Evolutionary conservation across 2,797 vertebrate species (phyloP), one percentile per base, ranked within the genome.

Genomic region (Myoxocephalus aenaeus): DNA sequence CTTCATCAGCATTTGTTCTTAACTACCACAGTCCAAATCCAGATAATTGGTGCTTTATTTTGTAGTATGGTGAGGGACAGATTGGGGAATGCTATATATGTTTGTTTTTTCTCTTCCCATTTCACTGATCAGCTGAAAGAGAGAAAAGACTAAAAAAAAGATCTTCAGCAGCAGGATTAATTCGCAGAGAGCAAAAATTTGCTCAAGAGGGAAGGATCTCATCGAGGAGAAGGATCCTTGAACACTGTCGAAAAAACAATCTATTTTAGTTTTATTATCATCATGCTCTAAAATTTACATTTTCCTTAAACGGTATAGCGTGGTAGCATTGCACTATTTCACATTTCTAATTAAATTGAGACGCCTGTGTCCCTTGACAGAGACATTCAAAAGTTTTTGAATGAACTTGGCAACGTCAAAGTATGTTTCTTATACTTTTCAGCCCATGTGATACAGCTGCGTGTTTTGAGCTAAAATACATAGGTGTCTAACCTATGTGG

Each of bases 1-100:
- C 73, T 77, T 85, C 86, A 90, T 88, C 80, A 88, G 82, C 81
- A 66, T 91, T 86, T 83, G 77, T 73, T 75, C 73, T 70, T 76
- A 75, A 85, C 72, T 68, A 77, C 72, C 51, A 42, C 56, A 54
- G 73, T 69, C 66, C 57, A 70, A 18, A 73, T 54, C 56, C 36
- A 40, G 64, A 73, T 77, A 84, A 84, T 51, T 57, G 70, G 69
- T 54, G 42, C 73, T 86, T 87, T 67, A 65, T 66, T 75, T 65
- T 44, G 54, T n/a, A 61, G 20, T 50, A 62, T 36, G 10, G 22
- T 22, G 18, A 68, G 63, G 42, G 62, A 69, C 67, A 77, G 65
- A 80, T 36, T 66, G 42, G 50, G 17, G 57, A 65, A 75, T 44
- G 22, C n/a, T 22, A 51, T 59, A 15, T 25, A 63, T 15, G 29